phyloP scores from a whole-genome alignment of 2,113 vertebrate species.

The Rhodinocichla rosea region DNA sequence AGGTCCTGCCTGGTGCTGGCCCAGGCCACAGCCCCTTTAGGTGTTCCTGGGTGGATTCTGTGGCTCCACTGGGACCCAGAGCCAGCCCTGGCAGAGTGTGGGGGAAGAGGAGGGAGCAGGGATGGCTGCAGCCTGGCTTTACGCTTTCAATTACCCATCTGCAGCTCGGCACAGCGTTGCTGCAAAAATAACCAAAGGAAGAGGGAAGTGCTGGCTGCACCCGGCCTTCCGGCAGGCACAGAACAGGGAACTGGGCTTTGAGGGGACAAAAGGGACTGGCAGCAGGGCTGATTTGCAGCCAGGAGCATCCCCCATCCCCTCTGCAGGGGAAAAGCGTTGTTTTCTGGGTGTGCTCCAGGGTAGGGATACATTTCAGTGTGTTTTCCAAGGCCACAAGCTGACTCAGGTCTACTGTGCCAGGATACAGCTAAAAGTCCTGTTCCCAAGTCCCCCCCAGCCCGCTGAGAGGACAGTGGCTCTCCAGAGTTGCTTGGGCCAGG shows the following conservation, averaged over 20 bases:
- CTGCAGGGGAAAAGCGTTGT: rapidly evolving
- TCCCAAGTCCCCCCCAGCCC: not conserved
- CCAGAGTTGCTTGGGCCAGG: not conserved
- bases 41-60: not conserved
- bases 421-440: not conserved
- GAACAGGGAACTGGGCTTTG: not conserved
- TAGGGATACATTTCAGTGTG: rapidly evolving
- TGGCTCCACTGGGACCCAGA: rapidly evolving
- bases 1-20: not conserved
- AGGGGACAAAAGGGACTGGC: rapidly evolving
- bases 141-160: rapidly evolving
- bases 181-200: slow-evolving; percentile 1
- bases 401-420: rapidly evolving
- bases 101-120: not conserved
- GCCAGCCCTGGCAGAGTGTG: not conserved
- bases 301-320: not conserved
- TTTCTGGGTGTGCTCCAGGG: not conserved
- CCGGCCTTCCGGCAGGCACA: rapidly evolving
- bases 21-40: not conserved
- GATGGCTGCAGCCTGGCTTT: not conserved
- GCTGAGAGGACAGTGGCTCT: not conserved
- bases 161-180: not conserved
- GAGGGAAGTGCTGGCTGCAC: not conserved
- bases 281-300: not conserved
- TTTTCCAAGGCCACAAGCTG: not conserved